A percentile compares a stretch with the other conserved stretches of the same genome.
These are phyloP conservation scores for Trichoplusia ni DNA, from an alignment of 1,140 invertebrate genomes.

Conservation along the genomic window DNA sequence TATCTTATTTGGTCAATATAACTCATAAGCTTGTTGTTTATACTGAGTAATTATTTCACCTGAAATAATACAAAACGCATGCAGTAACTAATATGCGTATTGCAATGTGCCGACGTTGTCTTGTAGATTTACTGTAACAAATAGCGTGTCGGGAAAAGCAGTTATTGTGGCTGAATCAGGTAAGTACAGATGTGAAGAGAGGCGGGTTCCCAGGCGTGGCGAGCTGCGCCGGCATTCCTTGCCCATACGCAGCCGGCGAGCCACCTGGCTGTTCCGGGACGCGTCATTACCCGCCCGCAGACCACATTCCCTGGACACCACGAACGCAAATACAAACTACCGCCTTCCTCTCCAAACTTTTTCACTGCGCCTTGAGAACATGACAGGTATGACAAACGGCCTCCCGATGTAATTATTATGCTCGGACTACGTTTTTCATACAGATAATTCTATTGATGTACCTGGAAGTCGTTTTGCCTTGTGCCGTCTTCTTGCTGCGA, in stretches of 20 bases:
- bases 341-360: slow-evolving; percentile 59
- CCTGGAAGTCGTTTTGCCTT: slow-evolving; percentile 24
- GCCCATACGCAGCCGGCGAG: slow-evolving; percentile 63
- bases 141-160: slow-evolving; percentile 48
- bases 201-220: slow-evolving; percentile 62
- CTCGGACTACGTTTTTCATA: slow-evolving; percentile 21
- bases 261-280: slow-evolving; percentile 72
- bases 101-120: too few relatives aligned
- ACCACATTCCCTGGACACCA: slow-evolving; percentile 66
- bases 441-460: slow-evolving; percentile 20
- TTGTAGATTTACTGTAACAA: slow-evolving; percentile 38
- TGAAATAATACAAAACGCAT: too few relatives aligned
- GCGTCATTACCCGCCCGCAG: slow-evolving; percentile 51
- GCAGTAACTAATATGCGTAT: too few relatives aligned
- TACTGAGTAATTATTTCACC: too few relatives aligned
- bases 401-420: slow-evolving; percentile 35
- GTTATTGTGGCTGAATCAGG: slow-evolving; percentile 54
- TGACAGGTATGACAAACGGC: slow-evolving; percentile 38
- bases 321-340: slow-evolving; percentile 58
- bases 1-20: too few relatives aligned
- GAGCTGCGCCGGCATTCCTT: slow-evolving; percentile 63
- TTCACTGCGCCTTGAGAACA: slow-evolving; percentile 44
- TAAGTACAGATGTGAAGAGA: slow-evolving; percentile 59
- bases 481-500: slow-evolving; percentile 2
- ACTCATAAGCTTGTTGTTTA: too few relatives aligned